Evolutionary conservation across 2,797 vertebrate species (phyloP), one percentile per base, ranked within the genome.

Genomic region (Pantherophis alleghaniensis): DNA sequence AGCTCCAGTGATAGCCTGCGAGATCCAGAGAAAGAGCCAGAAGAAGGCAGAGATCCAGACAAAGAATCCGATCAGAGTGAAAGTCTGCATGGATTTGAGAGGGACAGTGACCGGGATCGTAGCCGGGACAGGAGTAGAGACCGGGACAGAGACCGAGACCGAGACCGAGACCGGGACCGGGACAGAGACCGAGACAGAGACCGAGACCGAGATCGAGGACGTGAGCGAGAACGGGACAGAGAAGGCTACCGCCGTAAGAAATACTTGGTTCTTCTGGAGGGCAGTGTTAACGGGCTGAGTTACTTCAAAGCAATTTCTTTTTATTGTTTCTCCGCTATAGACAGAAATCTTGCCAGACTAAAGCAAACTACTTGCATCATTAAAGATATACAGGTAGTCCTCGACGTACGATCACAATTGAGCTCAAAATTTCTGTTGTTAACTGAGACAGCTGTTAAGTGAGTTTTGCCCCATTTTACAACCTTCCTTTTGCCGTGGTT

Each of bases 1-100:
- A 98, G 98, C 86, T 97, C 98, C 51, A 98, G 98, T 0, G 98
- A 99, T 59, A 97, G 98, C 24, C 97, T 98, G 93, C 97, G 98
- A 63, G 99, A 99, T 0, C 88, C 96, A 4, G 97, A 97, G 55
- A 96, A 96, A 66, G 97, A 98, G 0, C 53, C 95, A 2, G 97
- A 97, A 69, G 94, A 88, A 93, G 53, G 93, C 66, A 94, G 97
- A 5, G 98, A 98, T 0, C 66, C 96, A 2, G 98, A 98, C 0
- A 74, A 97, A 28, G 98, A 98, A 0, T 56, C 96, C 0, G 97
- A 97, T 0, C 91, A 97, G 3, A 97, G 95, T 0, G 57, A 94
- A 11, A 94, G 96, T 4, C 2, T 66, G 32, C 90, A 12, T 3
- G 37, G 59, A 28, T 59, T 37, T 0, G 98, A 97, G 0, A 87